Base-by-base conservation (phyloP, 2,797 vertebrate species). In the Siniperca scherzeri region DNA sequence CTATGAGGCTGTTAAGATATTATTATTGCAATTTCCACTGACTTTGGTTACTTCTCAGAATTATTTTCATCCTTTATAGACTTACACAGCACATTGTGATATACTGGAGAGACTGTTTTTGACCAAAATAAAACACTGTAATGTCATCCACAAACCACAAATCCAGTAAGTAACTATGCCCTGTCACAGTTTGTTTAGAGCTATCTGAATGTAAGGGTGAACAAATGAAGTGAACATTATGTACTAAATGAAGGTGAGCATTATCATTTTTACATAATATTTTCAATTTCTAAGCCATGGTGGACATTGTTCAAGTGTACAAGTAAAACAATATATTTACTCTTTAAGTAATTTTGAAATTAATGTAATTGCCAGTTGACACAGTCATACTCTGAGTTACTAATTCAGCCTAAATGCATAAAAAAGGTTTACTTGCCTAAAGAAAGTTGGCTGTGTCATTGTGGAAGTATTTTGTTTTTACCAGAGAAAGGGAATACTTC, bases 1-100 rank as follows among this genome's bases (percentile, higher is more conserved):
- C 36, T 22, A 10, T 6, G 46, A 27, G 38, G 44, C 53, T 46
- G 33, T 59, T 13, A 22, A 66, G 27, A 70, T 27, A 38, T 61
- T 56, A 22, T 46, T 5, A 65, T 38, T 75, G 33, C n/a, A 64
- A 16, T 59, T 66, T 50, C 30, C 38, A 46, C 40, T 3, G 16
- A 14, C 25, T 27, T 76, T 38, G 48, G 62, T 22, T 33, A 59
- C 53, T 25, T 14, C 38, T 66, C 19, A 19, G 44, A 53, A 66
- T 60, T n/a, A 33, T 69, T 48, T 61, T 21, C 7, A n/a, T 53
- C 36, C 19, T 13, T 71, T 44, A 66, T 76, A 50, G 66, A 65
- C 36, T 33, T 4, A 22, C 25, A 56, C 6, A 42, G 33, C n/a
- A 61, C 13, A 66, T 22, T 59, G 21, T 30, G 55, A 61, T 33